phyloP scores from a whole-genome alignment of 2,113 vertebrate genomes.

The Callipepla squamata region DNA sequence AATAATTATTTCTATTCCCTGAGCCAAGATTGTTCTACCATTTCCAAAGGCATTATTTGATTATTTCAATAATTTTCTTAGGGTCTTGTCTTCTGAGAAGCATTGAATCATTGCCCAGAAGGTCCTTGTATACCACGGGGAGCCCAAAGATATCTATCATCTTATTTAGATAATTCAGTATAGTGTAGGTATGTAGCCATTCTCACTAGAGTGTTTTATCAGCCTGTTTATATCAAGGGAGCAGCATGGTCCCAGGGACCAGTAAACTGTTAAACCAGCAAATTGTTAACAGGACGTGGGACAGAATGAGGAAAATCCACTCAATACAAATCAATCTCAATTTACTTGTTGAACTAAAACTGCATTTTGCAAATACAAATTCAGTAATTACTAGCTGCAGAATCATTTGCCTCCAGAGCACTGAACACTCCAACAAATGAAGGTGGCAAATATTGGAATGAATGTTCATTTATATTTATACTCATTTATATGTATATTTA shows the following conservation, averaged over 20 bases:
- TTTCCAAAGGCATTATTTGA: neutral
- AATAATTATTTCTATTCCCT: neutral
- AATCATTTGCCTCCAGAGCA: neutral
- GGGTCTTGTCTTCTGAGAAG: neutral
- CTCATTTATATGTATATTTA: too few species aligned
- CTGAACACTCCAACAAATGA: neutral
- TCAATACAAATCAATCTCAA: neutral
- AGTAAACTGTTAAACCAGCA: neutral
- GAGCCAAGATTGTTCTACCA: neutral
- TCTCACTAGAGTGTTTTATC: neutral
- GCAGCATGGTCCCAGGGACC: neutral
- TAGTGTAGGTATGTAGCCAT: neutral
- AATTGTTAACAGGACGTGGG: neutral
- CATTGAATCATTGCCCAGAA: neutral
- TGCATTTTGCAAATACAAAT: neutral
- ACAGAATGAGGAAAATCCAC: neutral
- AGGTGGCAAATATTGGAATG: neutral
- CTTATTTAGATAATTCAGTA: neutral
- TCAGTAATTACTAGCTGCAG: neutral
- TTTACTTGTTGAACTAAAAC: neutral
- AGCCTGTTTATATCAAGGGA: neutral
- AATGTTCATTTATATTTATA: neutral
- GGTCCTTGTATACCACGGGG: neutral
- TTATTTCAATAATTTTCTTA: conserved; percentile 28
- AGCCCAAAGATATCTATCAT: neutral